Evolutionary conservation across 2,797 vertebrate genomes (phyloP), one percentile per base, ranked within the genome.

Genomic region (Iguana delicatissima): DNA sequence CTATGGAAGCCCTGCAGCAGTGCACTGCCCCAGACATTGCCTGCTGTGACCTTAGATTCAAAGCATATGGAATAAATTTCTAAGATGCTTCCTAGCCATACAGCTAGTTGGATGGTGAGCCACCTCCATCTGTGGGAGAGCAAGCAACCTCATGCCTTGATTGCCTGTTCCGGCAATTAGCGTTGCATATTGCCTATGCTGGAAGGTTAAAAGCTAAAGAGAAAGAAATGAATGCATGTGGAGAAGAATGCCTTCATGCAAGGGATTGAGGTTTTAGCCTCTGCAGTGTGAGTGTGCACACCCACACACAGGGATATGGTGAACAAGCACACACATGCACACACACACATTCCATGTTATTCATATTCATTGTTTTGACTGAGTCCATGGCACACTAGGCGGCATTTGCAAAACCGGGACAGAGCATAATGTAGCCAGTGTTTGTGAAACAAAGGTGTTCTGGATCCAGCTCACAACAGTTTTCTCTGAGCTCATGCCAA

Each of bases 361-460:
- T 67, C 13, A 6, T 80, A 57, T 20, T 26, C 67, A 42, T 20
- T 42, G n/a, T 35, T 64, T 69, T 4, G 24, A 35, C 76, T 38
- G 29, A 1, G 10, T 80, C 55, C 29, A 52, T 57, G 29, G 13
- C 32, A 26, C 73, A 35, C 46, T 79, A 24, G 52, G 76, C 52
- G 82, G 14, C 64, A 57, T 69, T 42, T 57, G 14, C 12, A 73
- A 12, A 82, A 7, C 20, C 1, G 16, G 38, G 20, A 55, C 9
- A 12, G 7, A 29, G 1, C 0, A n/a, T 16, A 12, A 38, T 42
- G 6, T 32, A 55, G 10, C 8, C 9, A 0, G 0, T 57, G 62
- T 29, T 57, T 0, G 0, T 76, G 64, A 1, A 26, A 55, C 6
- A 84, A 35, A 9, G 10, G 72, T 55, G 14, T 72, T 74, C 89